Evolutionary conservation across 2,113 vertebrate genomes (phyloP).

Genomic region (Formicarius rufipectus): DNA sequence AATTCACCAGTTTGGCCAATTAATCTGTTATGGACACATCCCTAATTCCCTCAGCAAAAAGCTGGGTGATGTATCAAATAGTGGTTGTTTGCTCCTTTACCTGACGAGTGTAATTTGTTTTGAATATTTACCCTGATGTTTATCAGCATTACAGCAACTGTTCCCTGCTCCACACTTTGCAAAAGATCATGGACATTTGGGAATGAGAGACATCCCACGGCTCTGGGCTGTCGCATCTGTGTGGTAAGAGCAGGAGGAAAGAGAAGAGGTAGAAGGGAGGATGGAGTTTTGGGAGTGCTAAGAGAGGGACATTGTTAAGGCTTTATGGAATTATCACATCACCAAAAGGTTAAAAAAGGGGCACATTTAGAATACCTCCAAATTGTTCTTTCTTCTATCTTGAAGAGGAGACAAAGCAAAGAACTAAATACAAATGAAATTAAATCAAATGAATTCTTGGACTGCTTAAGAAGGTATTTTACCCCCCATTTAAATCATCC

Average conservation of each 20-base stretch:
- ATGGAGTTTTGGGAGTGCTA: not conserved
- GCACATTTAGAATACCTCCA: conserved; percentile 42
- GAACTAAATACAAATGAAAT: conserved; percentile 60
- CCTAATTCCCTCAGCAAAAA: not conserved
- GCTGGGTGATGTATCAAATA: not conserved
- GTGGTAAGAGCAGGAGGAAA: not conserved
- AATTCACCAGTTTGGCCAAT: not conserved
- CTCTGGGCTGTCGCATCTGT: not conserved
- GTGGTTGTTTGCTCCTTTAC: not conserved
- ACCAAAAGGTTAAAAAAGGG: not conserved
- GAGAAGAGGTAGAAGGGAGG: not conserved
- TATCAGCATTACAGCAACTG: not conserved
- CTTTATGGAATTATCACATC: not conserved
- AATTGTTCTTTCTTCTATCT: conserved; percentile 60
- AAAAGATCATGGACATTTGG: not conserved
- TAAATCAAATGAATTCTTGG: conserved; percentile 61
- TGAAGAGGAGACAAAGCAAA: conserved; percentile 48
- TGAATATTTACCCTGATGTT: not conserved
- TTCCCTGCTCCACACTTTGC: not conserved
- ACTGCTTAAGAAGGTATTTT: conserved; percentile 1
- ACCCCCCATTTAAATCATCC: not conserved
- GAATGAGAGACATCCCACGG: not conserved
- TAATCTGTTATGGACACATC: not conserved
- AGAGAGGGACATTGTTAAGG: not conserved
- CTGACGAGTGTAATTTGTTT: not conserved